Base-by-base conservation (phyloP, 2,888 invertebrate species). In the Bugula neritina region DNA sequence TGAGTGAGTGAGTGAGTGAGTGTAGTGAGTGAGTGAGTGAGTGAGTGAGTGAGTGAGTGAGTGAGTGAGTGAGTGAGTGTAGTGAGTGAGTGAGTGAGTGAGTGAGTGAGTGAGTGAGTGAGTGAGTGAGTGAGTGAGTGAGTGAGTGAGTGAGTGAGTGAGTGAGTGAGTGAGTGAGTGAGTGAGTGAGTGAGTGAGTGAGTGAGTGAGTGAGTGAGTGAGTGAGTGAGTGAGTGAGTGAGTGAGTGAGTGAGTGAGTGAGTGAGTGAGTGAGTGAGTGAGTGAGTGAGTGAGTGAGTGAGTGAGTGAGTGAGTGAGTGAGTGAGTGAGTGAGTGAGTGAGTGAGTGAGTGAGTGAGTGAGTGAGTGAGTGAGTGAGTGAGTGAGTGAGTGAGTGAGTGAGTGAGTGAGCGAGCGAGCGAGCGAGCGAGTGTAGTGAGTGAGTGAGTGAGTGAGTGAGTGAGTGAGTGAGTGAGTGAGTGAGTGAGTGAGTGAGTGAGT, bases 361-460 rank as follows among this genome's bases (percentile, higher is more conserved):
- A n/a, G n/a, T n/a, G n/a, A n/a, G n/a, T n/a, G n/a, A n/a, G n/a
- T n/a, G n/a, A n/a, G n/a, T n/a, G n/a, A 71, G 71, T 71, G 71
- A 69, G 71, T 71, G 71, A 71, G 71, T 71, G 71, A 71, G 71
- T 71, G 71, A 71, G 71, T 69, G 71, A 71, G 71, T 69, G 71
- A 71, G 71, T 69, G 71, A 69, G n/a, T n/a, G n/a, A n/a, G n/a
- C n/a, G n/a, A n/a, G n/a, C n/a, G n/a, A n/a, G n/a, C n/a, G n/a
- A n/a, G 71, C 25, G 29, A 71, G 35, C 29, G 63, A 69, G 27
- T 71, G 58, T 27, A 31, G 17, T 21, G 21, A 69, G 69, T 71
- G 71, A 69, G 71, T 71, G 71, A 71, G 71, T 71, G 71, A 71
- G 71, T 69, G 71, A 71, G 69, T 17, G 69, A 52, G n/a, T n/a